phyloP scores from a whole-genome alignment of 2,888 invertebrate genomes.

The Heteromurus nitidus region DNA sequence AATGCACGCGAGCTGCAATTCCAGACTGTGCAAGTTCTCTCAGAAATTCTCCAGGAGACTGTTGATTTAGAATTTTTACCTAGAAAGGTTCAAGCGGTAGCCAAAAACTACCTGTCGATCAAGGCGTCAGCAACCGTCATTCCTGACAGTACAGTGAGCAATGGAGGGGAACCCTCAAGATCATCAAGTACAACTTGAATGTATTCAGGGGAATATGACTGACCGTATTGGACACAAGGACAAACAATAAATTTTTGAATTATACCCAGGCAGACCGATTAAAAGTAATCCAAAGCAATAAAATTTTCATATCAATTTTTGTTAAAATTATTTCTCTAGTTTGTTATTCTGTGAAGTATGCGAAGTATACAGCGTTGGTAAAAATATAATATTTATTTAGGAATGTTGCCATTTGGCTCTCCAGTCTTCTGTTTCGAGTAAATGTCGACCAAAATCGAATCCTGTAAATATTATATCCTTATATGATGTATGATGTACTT shows the following conservation, averaged over 20 bases:
- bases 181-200: no score
- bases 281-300: no score
- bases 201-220: no score
- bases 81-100: constrained; percentile 3
- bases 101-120: background rate
- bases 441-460: constrained; percentile 60
- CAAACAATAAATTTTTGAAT: no score
- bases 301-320: no score
- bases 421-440: constrained; percentile 69
- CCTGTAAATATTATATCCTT: constrained; percentile 27
- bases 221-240: no score
- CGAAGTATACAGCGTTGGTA: no score
- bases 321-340: no score
- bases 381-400: constrained; percentile 23
- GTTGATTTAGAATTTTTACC: constrained; percentile 4
- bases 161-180: no score
- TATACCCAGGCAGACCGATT: no score
- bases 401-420: constrained; percentile 69
- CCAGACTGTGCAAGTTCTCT: background rate
- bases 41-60: background rate
- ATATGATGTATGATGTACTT: background rate
- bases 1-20: background rate
- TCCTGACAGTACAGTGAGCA: no score
- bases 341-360: no score
- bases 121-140: background rate